phyloP scores from a whole-genome alignment of 30 jellyfish, hydroid and myxozoan genomes.

The Catostylus mosaicus region DNA sequence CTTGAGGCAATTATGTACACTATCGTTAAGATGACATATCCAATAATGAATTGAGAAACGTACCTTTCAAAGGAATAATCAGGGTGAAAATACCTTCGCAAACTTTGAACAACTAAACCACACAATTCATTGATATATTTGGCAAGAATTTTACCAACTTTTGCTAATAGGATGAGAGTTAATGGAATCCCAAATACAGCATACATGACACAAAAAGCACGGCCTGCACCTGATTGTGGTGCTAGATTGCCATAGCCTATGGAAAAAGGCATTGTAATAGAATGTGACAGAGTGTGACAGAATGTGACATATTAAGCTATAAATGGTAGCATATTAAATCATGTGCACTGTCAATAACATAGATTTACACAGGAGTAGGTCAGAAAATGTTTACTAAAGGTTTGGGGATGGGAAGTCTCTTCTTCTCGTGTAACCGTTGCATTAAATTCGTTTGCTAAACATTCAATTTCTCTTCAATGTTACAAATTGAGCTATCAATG shows the following conservation, averaged over 20 bases:
- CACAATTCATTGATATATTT: constrained; percentile 84
- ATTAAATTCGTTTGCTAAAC: too few species aligned
- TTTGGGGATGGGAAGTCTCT: too few species aligned
- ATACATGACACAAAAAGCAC: constrained; percentile 87
- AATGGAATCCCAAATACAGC: constrained; percentile 94
- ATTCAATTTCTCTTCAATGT: too few species aligned
- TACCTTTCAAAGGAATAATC: constrained; percentile 82
- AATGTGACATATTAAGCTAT: neutral
- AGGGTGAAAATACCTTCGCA: constrained; percentile 78
- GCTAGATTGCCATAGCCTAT: constrained; percentile 96
- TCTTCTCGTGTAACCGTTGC: too few species aligned
- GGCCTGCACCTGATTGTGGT: constrained; percentile 85
- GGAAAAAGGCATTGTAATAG: neutral
- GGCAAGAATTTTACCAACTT: constrained; percentile 85
- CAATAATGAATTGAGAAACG: neutral
- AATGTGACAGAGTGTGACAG: too few species aligned
- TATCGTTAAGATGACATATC: neutral
- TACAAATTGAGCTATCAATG: too few species aligned
- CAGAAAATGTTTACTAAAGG: too few species aligned
- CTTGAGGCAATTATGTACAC: too few species aligned
- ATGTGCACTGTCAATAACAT: too few species aligned
- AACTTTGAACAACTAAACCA: constrained; percentile 65
- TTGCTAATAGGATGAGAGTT: constrained; percentile 84
- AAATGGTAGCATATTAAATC: neutral
- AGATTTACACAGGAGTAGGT: too few species aligned